Percentiles rank a stretch among this genome's conserved stretches.
These are phyloP conservation scores for Orchestes rusci DNA, from an alignment of 2,888 invertebrate genomes.

Conservation along the genomic window DNA sequence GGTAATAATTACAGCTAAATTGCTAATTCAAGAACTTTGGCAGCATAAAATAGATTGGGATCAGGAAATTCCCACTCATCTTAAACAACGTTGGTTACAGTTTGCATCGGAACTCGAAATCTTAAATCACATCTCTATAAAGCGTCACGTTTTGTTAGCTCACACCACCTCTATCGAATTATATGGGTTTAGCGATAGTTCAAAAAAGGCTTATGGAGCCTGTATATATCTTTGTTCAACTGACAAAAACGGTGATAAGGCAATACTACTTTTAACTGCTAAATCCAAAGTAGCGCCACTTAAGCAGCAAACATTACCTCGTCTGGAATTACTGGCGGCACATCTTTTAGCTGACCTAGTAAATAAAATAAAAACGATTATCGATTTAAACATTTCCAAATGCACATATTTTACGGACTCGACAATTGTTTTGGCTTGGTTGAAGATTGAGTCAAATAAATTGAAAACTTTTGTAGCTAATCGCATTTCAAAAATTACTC, in stretches of 20 bases:
- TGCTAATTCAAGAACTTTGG: constrained; percentile 9
- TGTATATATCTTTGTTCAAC: constrained; percentile 27
- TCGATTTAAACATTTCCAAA: constrained; percentile 15
- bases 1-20: constrained; percentile 5
- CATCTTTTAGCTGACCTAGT: constrained; percentile 21
- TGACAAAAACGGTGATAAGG: constrained; percentile 5
- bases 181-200: constrained; percentile 28
- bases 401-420: constrained; percentile 12
- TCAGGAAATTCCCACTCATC: constrained; percentile 1
- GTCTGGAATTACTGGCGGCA: constrained; percentile 27
- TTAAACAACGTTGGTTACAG: constrained; percentile 3
- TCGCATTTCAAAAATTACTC: constrained; percentile 9
- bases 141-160: not conserved
- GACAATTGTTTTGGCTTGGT: constrained; percentile 18
- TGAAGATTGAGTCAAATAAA: not conserved
- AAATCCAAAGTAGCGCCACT: constrained; percentile 32
- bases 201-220: constrained; percentile 27
- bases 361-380: constrained; percentile 5
- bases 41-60: constrained; percentile 4
- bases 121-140: constrained; percentile 6
- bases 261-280: constrained; percentile 23
- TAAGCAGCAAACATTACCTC: constrained; percentile 27
- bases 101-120: constrained; percentile 2
- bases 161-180: constrained; percentile 9
- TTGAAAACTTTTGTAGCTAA: constrained; percentile 20